phyloP scores from a whole-genome alignment of 2,888 invertebrate genomes.

The Drosophila yooni region DNA sequence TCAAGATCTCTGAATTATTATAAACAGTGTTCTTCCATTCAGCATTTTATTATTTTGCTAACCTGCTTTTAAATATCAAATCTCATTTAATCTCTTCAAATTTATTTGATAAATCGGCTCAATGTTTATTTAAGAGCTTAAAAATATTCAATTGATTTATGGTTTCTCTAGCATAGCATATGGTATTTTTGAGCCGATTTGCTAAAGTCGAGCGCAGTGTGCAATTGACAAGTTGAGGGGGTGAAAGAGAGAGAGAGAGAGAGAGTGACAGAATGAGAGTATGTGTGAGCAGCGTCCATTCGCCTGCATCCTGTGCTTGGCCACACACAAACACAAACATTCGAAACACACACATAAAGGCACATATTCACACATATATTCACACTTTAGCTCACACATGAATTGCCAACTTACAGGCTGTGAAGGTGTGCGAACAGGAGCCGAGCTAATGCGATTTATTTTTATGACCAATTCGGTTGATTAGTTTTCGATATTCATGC shows the following conservation, averaged over 20 bases:
- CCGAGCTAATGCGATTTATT: slow-evolving; percentile 76
- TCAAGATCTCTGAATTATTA: not conserved
- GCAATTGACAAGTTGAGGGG: slow-evolving; percentile 23
- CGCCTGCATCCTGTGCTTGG: slow-evolving; percentile 19
- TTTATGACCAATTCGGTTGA: slow-evolving; percentile 81
- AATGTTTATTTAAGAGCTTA: not conserved
- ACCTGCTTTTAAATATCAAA: not conserved
- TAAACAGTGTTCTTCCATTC: not conserved
- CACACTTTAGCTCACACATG: slow-evolving; percentile 43
- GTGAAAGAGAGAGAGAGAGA: not conserved
- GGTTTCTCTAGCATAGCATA: not conserved
- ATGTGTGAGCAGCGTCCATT: slow-evolving; percentile 18
- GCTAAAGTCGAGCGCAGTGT: slow-evolving; percentile 28
- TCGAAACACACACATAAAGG: not conserved
- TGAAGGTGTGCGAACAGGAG: slow-evolving; percentile 51
- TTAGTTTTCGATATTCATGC: slow-evolving; percentile 79
- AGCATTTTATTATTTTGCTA: not conserved
- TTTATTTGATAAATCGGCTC: not conserved
- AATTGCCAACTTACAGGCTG: slow-evolving; percentile 69
- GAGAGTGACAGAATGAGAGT: not conserved
- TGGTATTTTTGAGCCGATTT: not conserved
- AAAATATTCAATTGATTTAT: not conserved
- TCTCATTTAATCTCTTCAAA: not conserved
- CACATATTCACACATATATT: not conserved
- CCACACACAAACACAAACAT: slow-evolving; percentile 11